These are phyloP conservation scores for Hermodice carunculata DNA, from an alignment of 2,888 invertebrate species.

Conservation along the genomic window DNA sequence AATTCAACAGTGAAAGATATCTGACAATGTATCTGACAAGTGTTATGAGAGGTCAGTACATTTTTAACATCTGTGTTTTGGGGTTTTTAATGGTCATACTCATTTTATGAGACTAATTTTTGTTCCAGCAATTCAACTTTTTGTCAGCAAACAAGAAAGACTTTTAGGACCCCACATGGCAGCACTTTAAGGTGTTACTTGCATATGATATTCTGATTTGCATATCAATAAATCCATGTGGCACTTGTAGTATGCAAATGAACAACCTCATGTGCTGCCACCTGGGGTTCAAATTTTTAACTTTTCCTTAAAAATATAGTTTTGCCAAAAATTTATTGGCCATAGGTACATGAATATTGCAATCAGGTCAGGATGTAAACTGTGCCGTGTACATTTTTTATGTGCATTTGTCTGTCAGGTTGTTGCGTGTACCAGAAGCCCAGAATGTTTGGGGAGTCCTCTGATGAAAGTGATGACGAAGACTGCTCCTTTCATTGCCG, in stretches of 20 bases:
- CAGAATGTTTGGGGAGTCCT: conserved; percentile 88
- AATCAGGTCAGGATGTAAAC: no score
- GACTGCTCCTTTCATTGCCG: conserved; percentile 57
- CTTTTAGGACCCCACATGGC: neutral
- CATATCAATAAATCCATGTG: no score
- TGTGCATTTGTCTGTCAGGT: conserved; percentile 79
- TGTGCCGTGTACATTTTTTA: no score
- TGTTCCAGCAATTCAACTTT: no score
- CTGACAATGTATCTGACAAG: neutral
- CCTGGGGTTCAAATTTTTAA: neutral
- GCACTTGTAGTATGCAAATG: no score
- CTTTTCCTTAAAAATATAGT: neutral
- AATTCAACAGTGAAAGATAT: neutral
- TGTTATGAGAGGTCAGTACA: no score
- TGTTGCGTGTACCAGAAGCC: conserved; percentile 96
- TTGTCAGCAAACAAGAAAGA: neutral
- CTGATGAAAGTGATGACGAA: conserved; percentile 79
- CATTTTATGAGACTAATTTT: no score
- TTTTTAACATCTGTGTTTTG: no score
- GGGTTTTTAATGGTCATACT: no score
- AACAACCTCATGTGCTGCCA: no score
- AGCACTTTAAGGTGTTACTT: neutral
- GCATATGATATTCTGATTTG: neutral
- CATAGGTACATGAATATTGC: no score
- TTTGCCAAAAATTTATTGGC: neutral